phyloP scores from a whole-genome alignment of 37 sponge, comb jelly and placozoan genomes.

The Crambe crambe region DNA sequence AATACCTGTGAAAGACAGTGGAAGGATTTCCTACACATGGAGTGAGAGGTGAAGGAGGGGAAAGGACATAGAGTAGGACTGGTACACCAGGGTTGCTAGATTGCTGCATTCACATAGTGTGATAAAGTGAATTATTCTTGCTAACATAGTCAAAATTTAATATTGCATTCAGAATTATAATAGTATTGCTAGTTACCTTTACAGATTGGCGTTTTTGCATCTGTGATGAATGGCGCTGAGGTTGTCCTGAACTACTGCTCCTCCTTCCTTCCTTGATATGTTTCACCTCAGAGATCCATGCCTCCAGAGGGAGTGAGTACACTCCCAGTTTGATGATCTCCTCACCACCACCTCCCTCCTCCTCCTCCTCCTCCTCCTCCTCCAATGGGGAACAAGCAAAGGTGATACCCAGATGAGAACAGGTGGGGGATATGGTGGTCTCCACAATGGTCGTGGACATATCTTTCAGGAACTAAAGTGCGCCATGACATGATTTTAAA shows the following conservation, averaged over 20 bases:
- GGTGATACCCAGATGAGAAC: conserved; percentile 20
- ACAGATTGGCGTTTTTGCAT: too few relatives aligned
- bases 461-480: neutral
- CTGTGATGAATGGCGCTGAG: too few relatives aligned
- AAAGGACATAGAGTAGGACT: conserved; percentile 13
- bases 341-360: neutral
- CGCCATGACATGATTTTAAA: neutral
- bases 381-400: neutral
- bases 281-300: conserved; percentile 20
- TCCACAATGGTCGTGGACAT: neutral
- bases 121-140: too few relatives aligned
- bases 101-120: neutral
- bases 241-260: too few relatives aligned
- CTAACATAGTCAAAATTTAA: too few relatives aligned
- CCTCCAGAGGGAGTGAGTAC: conserved; percentile 24
- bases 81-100: neutral
- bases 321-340: neutral
- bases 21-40: conserved; percentile 35
- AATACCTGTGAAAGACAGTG: conserved; percentile 35
- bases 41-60: conserved; percentile 13
- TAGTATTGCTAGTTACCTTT: too few relatives aligned
- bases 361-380: too few relatives aligned
- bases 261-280: too few relatives aligned
- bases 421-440: conserved; percentile 8
- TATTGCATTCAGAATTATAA: too few relatives aligned